Base-by-base conservation (phyloP, 2,113 vertebrate species). In the Heterocephalus glaber region DNA sequence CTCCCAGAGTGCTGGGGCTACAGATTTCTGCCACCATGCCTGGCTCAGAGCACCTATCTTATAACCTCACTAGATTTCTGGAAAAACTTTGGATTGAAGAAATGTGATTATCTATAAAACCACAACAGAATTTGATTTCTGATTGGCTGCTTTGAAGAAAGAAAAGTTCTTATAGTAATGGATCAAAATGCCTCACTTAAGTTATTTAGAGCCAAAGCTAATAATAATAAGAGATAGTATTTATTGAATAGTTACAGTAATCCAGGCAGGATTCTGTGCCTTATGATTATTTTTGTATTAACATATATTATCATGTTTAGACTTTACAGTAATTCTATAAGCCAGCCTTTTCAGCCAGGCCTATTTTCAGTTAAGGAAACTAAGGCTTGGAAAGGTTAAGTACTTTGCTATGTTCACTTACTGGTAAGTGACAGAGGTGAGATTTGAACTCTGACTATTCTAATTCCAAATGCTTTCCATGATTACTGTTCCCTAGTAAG, bases 141-240 rank as follows among this genome's bases (percentile, higher is more conserved):
- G 33, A 86, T 58, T 38, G 68, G 33, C 54, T 85, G 1, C 52
- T 74, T 89, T 92, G 84, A 66, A 87, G 3, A 52, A 47, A 87
- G 74, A 26, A 65, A 33, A 33, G 72, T 72, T 33, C 38, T 81
- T 88, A 26, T 88, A 6, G 47, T 52, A 56, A 85, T 70, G 11
- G 44, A 76, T 77, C 61, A 92, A 66, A 93, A 77, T 79, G 17
- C 35, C 61, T 93, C 65, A 35, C 14, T 52, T 22, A 79, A 38
- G 35, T 92, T 87, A 86, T 52, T 90, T 70, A 66, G 47, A 85
- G 61, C 30, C 81, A 63, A 86, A 93, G 91, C 35, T 38, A 79
- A 41, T 65, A 60, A 76, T 44, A 74, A 60, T 35, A 44, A 61
- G 70, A 63, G 19, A 56, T 80, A 56, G 20, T 56, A 60, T 72